A percentile compares a stretch with the other conserved stretches of the same genome.
Evolutionary conservation across 1,140 invertebrate genomes (phyloP).

Genomic region (Homarus americanus): DNA sequence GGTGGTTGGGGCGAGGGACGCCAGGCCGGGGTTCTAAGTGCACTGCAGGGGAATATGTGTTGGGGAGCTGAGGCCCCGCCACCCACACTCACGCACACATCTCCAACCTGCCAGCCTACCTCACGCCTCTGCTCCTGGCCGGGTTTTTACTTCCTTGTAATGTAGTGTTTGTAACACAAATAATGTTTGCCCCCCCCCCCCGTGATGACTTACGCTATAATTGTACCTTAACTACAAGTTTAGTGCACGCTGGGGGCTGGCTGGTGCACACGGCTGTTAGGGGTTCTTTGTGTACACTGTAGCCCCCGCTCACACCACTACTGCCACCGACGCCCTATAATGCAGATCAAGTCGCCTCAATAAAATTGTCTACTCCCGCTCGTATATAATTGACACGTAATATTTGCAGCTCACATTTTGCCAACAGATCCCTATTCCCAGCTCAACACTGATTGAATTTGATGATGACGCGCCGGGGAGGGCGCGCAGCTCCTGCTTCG

Average conservation of each 20-base stretch:
- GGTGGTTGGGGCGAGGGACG: neutral
- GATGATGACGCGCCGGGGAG: neutral
- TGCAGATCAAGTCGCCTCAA: neutral
- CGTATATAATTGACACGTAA: constrained; percentile 14
- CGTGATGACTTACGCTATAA: neutral
- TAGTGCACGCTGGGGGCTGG: neutral
- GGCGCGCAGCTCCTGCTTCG: neutral
- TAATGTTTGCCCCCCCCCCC: too few relatives aligned
- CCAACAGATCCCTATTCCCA: constrained; percentile 19
- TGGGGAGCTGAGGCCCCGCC: neutral
- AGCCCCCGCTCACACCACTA: too few relatives aligned
- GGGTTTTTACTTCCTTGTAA: neutral
- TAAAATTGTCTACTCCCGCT: neutral
- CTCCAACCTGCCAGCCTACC: neutral
- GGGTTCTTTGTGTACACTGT: neutral
- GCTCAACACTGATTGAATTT: constrained; percentile 26
- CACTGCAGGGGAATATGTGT: neutral
- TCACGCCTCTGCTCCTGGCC: too few relatives aligned
- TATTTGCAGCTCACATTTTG: constrained; percentile 6
- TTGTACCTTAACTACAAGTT: neutral
- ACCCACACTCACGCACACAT: neutral
- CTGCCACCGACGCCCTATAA: neutral
- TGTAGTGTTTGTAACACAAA: neutral
- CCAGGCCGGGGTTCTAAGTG: neutral
- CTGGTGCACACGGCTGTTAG: too few relatives aligned